phyloP scores from a whole-genome alignment of 2,113 vertebrate genomes.

The Xiphophorus couchianus region DNA sequence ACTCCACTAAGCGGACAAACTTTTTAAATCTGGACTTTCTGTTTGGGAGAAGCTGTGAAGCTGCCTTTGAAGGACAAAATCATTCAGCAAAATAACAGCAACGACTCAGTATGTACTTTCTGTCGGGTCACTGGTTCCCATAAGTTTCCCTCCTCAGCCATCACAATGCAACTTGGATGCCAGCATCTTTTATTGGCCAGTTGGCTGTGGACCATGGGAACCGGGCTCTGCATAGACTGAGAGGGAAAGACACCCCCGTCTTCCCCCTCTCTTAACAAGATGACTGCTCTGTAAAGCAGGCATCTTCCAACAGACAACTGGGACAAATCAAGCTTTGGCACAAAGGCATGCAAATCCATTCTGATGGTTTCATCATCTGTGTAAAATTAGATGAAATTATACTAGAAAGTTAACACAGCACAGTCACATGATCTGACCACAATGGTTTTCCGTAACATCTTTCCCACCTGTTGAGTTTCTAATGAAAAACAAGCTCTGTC shows the following conservation, averaged over 20 bases:
- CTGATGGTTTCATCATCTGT: slow-evolving; percentile 35
- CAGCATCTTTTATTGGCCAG: slow-evolving; percentile 78
- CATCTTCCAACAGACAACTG: slow-evolving; percentile 42
- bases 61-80: slow-evolving; percentile 35
- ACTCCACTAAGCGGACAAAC: slow-evolving; percentile 7
- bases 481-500: slow-evolving; percentile 26
- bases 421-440: slow-evolving; percentile 12
- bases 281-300: slow-evolving; percentile 41
- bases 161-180: slow-evolving; percentile 65
- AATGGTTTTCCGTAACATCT: slow-evolving; percentile 19
- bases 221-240: slow-evolving; percentile 48
- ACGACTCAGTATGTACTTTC: slow-evolving; percentile 45
- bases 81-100: slow-evolving; percentile 36
- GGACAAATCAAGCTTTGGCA: slow-evolving; percentile 20
- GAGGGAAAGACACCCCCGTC: slow-evolving; percentile 26
- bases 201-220: slow-evolving; percentile 77
- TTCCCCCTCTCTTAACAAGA: slow-evolving; percentile 27
- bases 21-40: slow-evolving; percentile 17
- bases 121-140: slow-evolving; percentile 65
- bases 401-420: slow-evolving; percentile 27
- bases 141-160: slow-evolving; percentile 63
- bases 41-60: slow-evolving; percentile 16
- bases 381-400: slow-evolving; percentile 42
- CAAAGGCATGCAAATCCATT: slow-evolving; percentile 43
- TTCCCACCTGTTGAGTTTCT: slow-evolving; percentile 50